phyloP scores from a whole-genome alignment of 1,140 invertebrate species.

The Orussus abietinus region DNA sequence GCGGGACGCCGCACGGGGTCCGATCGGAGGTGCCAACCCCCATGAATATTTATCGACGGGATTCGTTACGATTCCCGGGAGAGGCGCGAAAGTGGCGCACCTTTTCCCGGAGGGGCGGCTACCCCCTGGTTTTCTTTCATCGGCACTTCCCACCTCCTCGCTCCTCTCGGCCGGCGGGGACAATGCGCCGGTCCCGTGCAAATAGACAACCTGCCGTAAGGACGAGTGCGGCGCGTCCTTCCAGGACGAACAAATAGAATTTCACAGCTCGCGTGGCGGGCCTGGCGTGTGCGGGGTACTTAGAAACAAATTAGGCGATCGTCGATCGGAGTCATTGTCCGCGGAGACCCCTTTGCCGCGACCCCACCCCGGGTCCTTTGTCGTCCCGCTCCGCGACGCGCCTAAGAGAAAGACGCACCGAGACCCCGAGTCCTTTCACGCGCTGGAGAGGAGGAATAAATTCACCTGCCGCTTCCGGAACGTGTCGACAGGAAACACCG shows the following conservation, averaged over 20 bases:
- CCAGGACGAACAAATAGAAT: conserved; percentile 14
- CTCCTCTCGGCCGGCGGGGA: conserved; percentile 16
- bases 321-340: conserved; percentile 34
- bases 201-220: conserved; percentile 21
- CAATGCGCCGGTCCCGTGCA: conserved; percentile 22
- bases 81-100: conserved; percentile 36
- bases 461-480: conserved; percentile 29
- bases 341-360: conserved; percentile 13
- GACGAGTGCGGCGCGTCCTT: too few species aligned
- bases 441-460: too few species aligned
- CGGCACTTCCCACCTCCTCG: conserved; percentile 19
- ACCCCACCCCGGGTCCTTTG: conserved; percentile 2
- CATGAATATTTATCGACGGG: conserved; percentile 49
- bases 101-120: conserved; percentile 18
- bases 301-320: conserved; percentile 42
- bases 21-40: neutral
- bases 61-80: conserved; percentile 41
- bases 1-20: conserved; percentile 17
- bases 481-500: too few species aligned
- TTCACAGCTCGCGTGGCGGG: conserved; percentile 19
- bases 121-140: conserved; percentile 17
- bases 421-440: too few species aligned
- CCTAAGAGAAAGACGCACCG: too few species aligned
- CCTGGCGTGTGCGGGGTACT: conserved; percentile 20
- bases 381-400: too few species aligned